Conservation (phyloP, 2,797 vertebrate species). For the Gymnocypris eckloni region DNA sequence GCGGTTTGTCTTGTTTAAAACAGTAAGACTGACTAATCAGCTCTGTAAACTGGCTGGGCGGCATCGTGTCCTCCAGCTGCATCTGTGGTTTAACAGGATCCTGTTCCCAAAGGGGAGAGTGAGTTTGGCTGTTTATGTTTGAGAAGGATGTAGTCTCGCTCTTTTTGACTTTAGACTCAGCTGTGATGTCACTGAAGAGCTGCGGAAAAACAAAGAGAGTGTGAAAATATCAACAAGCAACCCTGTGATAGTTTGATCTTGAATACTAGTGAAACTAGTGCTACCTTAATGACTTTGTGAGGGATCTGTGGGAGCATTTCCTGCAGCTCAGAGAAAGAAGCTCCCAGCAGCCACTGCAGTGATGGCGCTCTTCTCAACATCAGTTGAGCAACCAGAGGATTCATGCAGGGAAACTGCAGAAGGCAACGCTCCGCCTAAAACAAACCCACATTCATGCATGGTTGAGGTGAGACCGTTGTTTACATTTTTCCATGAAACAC, state of each 20-base stretch:
- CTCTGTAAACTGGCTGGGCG: neutral
- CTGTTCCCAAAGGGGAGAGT: conserved; percentile 9
- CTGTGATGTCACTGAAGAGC: conserved; percentile 51
- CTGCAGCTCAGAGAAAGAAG: conserved; percentile 80
- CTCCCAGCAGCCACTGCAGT: conserved; percentile 81
- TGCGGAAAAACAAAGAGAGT: conserved; percentile 22
- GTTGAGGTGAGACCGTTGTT: neutral
- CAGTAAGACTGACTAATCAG: conserved; percentile 3
- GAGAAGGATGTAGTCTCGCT: neutral
- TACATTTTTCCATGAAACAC: neutral
- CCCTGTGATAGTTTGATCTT: neutral
- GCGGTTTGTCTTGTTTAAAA: neutral
- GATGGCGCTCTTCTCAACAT: conserved; percentile 85
- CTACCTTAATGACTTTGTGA: conserved; percentile 89
- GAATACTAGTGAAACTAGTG: neutral
- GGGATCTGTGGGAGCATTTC: conserved; percentile 87
- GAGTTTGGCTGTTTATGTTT: neutral
- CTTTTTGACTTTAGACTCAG: conserved; percentile 20
- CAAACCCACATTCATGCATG: neutral
- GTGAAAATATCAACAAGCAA: neutral
- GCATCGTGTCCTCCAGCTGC: neutral
- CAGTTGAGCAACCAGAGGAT: conserved; percentile 87
- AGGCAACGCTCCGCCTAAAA: conserved; percentile 85
- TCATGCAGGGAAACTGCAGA: conserved; percentile 87
- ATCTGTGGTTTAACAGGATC: conserved; percentile 3